phyloP scores from a whole-genome alignment of 2,888 invertebrate species.

The Himalopsyche anomala region DNA sequence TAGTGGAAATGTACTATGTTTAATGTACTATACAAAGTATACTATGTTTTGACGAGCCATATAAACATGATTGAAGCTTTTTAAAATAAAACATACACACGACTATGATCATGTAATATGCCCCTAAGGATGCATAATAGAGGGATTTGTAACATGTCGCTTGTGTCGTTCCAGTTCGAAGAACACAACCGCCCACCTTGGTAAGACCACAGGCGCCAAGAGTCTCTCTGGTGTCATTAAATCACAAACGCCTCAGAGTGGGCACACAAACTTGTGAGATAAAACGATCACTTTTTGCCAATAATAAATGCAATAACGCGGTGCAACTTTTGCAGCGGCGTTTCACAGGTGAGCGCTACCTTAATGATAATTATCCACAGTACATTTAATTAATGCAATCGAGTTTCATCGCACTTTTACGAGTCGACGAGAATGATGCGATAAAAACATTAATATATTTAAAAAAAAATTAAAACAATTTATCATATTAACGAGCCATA shows the following conservation, averaged over 20 bases:
- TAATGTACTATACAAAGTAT: too few species aligned
- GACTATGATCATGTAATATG: too few species aligned
- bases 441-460: too few species aligned
- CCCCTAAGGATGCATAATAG: too few species aligned
- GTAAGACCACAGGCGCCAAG: conserved; percentile 31
- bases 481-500: too few species aligned
- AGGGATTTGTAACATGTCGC: not conserved
- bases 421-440: too few species aligned
- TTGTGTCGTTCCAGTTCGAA: not conserved
- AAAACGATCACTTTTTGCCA: conserved; percentile 40
- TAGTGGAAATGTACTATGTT: too few species aligned
- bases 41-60: too few species aligned
- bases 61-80: too few species aligned
- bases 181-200: not conserved
- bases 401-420: too few species aligned
- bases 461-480: too few species aligned
- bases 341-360: not conserved
- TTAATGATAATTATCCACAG: not conserved
- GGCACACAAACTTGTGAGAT: conserved; percentile 28
- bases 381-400: not conserved
- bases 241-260: conserved; percentile 38
- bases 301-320: conserved; percentile 41
- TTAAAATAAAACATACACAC: too few species aligned
- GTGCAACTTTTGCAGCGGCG: not conserved
- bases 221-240: conserved; percentile 30